Evolutionary conservation across 2,888 invertebrate genomes (phyloP).

Genomic region (Stenchaetothrips biformis): DNA sequence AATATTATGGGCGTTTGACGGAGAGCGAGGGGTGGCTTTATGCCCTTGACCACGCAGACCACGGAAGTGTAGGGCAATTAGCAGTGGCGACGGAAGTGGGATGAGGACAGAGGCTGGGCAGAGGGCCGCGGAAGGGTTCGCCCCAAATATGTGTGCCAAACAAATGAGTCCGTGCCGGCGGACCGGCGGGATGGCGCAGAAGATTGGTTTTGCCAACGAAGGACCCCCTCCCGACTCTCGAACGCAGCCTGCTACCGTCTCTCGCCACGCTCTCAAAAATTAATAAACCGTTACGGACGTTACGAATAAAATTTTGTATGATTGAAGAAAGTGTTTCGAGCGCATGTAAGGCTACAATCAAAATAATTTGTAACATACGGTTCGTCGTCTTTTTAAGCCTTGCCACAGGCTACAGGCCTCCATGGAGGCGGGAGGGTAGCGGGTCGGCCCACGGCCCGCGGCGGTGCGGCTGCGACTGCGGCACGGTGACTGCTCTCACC

Average conservation of each 20-base stretch:
- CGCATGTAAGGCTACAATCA: too few relatives aligned
- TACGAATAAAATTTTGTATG: too few relatives aligned
- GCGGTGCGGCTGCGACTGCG: too few relatives aligned
- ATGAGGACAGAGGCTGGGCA: neutral
- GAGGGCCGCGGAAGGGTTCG: neutral
- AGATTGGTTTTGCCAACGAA: neutral
- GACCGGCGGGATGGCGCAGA: neutral
- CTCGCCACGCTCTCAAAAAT: neutral
- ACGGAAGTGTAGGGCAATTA: neutral
- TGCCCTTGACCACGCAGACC: neutral
- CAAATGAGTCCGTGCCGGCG: neutral
- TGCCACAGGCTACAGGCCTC: too few relatives aligned
- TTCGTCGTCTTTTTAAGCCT: too few relatives aligned
- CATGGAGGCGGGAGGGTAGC: too few relatives aligned
- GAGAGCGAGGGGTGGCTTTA: neutral
- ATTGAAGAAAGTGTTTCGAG: too few relatives aligned
- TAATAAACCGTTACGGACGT: too few relatives aligned
- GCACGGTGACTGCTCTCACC: too few relatives aligned
- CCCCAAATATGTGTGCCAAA: conserved; percentile 23
- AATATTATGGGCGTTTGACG: conserved; percentile 3
- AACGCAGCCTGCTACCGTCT: neutral
- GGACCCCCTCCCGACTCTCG: neutral
- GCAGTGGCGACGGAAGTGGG: neutral
- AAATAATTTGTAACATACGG: too few relatives aligned
- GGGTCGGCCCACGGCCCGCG: too few relatives aligned